These are phyloP conservation scores for Crenichthys baileyi DNA, from an alignment of 2,797 vertebrate species.

Conservation along the genomic window DNA sequence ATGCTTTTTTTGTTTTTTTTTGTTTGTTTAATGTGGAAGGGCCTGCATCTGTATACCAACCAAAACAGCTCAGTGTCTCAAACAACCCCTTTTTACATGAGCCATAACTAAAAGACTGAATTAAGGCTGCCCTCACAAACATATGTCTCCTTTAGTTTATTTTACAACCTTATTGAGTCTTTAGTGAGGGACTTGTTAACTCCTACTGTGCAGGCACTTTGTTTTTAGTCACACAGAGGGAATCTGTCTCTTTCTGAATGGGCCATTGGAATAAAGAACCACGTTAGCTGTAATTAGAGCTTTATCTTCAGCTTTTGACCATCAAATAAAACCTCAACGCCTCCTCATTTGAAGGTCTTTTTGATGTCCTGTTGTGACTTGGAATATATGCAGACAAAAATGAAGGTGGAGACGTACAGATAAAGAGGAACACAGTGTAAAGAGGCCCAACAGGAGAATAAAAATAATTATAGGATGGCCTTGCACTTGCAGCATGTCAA, in stretches of 20 bases:
- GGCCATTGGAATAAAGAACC: slow-evolving; percentile 6
- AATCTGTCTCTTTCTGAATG: slow-evolving; percentile 34
- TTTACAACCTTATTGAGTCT: slow-evolving; percentile 51
- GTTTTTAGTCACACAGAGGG: slow-evolving; percentile 8
- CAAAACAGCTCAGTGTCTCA: slow-evolving; percentile 6
- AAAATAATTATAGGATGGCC: slow-evolving; percentile 32
- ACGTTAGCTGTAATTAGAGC: slow-evolving; percentile 8
- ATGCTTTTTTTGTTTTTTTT: neutral
- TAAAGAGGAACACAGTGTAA: slow-evolving; percentile 43
- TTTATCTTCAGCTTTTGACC: slow-evolving; percentile 8
- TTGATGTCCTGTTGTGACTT: slow-evolving; percentile 53
- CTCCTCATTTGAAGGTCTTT: slow-evolving; percentile 37
- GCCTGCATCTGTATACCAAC: neutral
- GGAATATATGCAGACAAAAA: slow-evolving; percentile 30
- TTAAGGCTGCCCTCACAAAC: slow-evolving; percentile 23
- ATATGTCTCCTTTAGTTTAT: slow-evolving; percentile 18
- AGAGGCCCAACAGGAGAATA: neutral
- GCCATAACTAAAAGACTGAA: slow-evolving; percentile 48
- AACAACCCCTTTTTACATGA: slow-evolving; percentile 33
- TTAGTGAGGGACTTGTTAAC: slow-evolving; percentile 49
- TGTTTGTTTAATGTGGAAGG: neutral
- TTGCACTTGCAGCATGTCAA: slow-evolving; percentile 13
- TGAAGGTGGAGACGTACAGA: slow-evolving; percentile 29
- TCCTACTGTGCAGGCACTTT: slow-evolving; percentile 34
- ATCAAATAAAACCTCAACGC: slow-evolving; percentile 2